Evolutionary conservation across 2,113 vertebrate genomes (phyloP).

Genomic region (Pelobates fuscus): DNA sequence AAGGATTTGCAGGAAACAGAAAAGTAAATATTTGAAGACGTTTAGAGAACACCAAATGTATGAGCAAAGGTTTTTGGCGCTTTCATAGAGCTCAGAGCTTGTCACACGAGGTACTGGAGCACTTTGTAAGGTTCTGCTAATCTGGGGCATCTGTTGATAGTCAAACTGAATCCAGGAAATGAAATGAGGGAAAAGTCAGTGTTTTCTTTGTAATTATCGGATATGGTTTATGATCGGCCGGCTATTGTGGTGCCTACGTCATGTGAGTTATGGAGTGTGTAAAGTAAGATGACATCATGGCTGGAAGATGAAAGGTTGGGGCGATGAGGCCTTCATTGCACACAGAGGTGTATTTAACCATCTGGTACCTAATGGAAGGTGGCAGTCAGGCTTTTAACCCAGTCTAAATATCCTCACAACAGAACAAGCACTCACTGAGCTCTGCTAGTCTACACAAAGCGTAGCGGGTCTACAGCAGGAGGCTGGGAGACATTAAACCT

Average conservation of each 20-base stretch:
- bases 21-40: conserved; percentile 47
- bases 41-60: conserved; percentile 29
- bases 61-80: conserved; percentile 28
- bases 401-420: no score
- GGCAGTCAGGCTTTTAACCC: neutral
- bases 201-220: conserved; percentile 49
- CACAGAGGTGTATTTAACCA: conserved; percentile 60
- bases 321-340: conserved; percentile 56
- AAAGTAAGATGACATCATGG: conserved; percentile 56
- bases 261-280: conserved; percentile 63
- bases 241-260: conserved; percentile 41
- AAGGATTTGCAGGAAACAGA: conserved; percentile 47
- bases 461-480: no score
- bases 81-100: conserved; percentile 14
- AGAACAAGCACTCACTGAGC: no score
- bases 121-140: conserved; percentile 37
- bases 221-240: conserved; percentile 49
- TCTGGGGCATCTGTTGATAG: conserved; percentile 43
- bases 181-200: conserved; percentile 36
- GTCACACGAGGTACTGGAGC: conserved; percentile 37
- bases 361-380: neutral
- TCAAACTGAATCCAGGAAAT: conserved; percentile 38
- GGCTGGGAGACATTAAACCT: no score
- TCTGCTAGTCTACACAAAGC: no score
- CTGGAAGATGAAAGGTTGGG: conserved; percentile 59